Evolutionary conservation across 1,140 invertebrate genomes (phyloP).

Genomic region (Tenebrio molitor): DNA sequence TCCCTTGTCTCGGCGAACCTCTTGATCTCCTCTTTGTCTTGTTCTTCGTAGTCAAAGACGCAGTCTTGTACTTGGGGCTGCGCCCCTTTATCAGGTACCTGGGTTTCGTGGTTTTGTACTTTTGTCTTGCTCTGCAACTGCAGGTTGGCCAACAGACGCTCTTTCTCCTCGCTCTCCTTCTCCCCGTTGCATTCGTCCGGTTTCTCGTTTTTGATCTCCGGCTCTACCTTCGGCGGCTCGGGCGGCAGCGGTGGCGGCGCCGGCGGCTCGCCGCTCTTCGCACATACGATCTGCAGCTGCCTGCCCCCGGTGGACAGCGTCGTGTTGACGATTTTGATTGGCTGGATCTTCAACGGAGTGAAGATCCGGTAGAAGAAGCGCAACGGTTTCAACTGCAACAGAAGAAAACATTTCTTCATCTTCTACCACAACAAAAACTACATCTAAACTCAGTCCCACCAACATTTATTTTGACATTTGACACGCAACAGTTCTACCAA

Average conservation of each 20-base stretch:
- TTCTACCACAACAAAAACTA: too few relatives aligned
- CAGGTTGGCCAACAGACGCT: slow-evolving; percentile 60
- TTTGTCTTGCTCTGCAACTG: slow-evolving; percentile 62
- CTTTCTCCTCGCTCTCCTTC: slow-evolving; percentile 56
- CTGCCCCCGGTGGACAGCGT: slow-evolving; percentile 57
- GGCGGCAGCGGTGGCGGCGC: slow-evolving; percentile 46
- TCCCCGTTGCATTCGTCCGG: slow-evolving; percentile 44
- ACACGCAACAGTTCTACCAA: too few relatives aligned
- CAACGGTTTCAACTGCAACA: slow-evolving; percentile 73
- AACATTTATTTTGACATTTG: too few relatives aligned
- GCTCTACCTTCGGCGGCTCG: slow-evolving; percentile 40
- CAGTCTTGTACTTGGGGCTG: slow-evolving; percentile 56
- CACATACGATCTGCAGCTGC: slow-evolving; percentile 64
- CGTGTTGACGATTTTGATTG: slow-evolving; percentile 64
- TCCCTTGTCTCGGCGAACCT: slow-evolving; percentile 64
- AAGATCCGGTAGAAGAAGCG: slow-evolving; percentile 74
- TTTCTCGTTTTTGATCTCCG: slow-evolving; percentile 42
- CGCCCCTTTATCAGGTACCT: slow-evolving; percentile 44
- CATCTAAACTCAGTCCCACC: too few relatives aligned
- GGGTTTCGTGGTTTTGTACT: slow-evolving; percentile 42
- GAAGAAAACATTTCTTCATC: slow-evolving; percentile 46
- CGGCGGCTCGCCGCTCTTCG: slow-evolving; percentile 26
- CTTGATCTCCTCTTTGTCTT: slow-evolving; percentile 64
- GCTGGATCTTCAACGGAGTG: slow-evolving; percentile 63
- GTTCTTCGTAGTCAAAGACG: slow-evolving; percentile 63